Conservation (phyloP, 2,113 vertebrate genomes). For the Rhinolophus sinicus region DNA sequence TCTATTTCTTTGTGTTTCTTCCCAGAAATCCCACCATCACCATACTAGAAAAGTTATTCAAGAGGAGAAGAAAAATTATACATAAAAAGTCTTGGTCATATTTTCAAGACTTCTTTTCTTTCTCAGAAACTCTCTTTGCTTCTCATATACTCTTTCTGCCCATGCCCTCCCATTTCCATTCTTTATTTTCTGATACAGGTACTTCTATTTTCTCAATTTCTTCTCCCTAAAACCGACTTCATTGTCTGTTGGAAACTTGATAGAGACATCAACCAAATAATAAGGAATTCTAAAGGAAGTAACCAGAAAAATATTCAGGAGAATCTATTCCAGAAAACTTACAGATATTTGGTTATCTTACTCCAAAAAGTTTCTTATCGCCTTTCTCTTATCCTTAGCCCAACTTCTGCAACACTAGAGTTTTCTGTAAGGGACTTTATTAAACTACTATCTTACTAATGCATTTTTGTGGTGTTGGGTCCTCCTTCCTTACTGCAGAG, state of each 20-base stretch:
- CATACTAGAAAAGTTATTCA: not conserved
- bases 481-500: not conserved
- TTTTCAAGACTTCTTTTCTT: not conserved
- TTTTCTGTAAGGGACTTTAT: not conserved
- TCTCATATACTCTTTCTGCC: not conserved
- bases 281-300: not conserved
- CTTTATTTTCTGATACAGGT: not conserved
- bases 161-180: not conserved
- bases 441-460: not conserved
- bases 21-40: not conserved
- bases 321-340: not conserved
- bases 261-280: not conserved
- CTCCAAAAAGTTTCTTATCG: not conserved
- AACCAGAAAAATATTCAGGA: not conserved
- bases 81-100: not conserved
- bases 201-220: not conserved
- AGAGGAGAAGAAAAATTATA: not conserved
- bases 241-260: not conserved
- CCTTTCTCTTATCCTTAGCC: not conserved
- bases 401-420: not conserved
- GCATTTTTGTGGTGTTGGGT: not conserved
- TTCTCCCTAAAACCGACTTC: not conserved
- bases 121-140: constrained; percentile 17
- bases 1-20: not conserved
- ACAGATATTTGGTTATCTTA: not conserved